A percentile compares a stretch with the other conserved stretches of the same genome.
Evolutionary conservation across 1,140 invertebrate genomes (phyloP).

Genomic region (Bombus sylvicola): DNA sequence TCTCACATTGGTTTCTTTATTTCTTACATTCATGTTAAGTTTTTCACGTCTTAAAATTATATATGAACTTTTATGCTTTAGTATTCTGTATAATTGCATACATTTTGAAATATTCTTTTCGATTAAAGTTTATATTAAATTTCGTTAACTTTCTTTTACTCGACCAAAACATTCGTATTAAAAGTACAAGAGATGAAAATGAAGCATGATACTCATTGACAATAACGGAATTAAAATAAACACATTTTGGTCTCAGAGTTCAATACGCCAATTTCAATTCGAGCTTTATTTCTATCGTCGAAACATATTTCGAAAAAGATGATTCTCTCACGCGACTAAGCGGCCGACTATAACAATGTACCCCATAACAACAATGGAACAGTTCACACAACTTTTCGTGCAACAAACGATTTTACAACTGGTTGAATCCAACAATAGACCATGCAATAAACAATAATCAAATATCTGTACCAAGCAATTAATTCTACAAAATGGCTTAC

Average conservation of each 20-base stretch:
- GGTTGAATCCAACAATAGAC: background rate
- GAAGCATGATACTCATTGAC: background rate
- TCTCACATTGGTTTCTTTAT: too few relatives aligned
- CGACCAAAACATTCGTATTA: background rate
- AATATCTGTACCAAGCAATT: background rate
- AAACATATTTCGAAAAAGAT: background rate
- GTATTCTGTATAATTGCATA: background rate
- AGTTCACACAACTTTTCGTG: background rate
- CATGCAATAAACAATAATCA: background rate
- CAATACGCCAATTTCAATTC: background rate
- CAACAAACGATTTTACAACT: conserved; percentile 5
- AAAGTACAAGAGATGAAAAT: background rate
- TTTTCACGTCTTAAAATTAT: too few relatives aligned
- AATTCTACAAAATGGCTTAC: background rate
- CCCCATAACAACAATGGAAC: background rate
- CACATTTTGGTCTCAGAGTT: too few relatives aligned
- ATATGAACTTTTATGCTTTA: background rate
- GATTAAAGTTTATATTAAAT: background rate
- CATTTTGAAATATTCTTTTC: background rate
- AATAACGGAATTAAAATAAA: background rate
- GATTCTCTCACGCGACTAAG: conserved; percentile 8
- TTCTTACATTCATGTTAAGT: too few relatives aligned
- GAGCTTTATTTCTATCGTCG: background rate
- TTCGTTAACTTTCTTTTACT: too few relatives aligned
- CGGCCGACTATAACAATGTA: background rate